phyloP scores from a whole-genome alignment of 2,797 vertebrate genomes.

The Enteromius argenteus region DNA sequence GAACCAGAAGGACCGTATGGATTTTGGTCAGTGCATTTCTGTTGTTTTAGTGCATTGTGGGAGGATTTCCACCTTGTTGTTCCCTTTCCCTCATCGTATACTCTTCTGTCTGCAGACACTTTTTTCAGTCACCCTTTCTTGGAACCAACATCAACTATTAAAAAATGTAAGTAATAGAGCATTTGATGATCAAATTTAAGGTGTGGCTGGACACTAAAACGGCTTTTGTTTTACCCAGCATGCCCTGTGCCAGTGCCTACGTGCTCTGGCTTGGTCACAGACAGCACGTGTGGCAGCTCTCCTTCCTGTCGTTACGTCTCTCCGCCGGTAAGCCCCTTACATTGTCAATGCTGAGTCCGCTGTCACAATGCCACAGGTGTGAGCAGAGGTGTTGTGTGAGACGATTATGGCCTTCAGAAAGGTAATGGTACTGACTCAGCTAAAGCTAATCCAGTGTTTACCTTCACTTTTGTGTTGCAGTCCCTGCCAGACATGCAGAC shows the following conservation, averaged over 20 bases:
- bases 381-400: neutral
- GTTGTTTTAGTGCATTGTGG: neutral
- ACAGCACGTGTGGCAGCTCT: slow-evolving; percentile 90
- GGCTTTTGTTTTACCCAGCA: slow-evolving; percentile 72
- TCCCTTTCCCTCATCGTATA: slow-evolving; percentile 1
- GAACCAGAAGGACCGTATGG: slow-evolving; percentile 97
- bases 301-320: slow-evolving; percentile 92
- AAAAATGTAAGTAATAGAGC: slow-evolving; percentile 88
- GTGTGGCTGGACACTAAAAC: neutral
- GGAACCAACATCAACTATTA: slow-evolving; percentile 86
- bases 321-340: slow-evolving; percentile 86
- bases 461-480: slow-evolving; percentile 68
- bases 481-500: slow-evolving; percentile 97
- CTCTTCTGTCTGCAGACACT: slow-evolving; percentile 76
- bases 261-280: slow-evolving; percentile 81
- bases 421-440: slow-evolving; percentile 36
- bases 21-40: slow-evolving; percentile 87
- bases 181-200: neutral
- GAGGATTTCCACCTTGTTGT: neutral
- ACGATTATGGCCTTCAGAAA: neutral
- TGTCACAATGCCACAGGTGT: slow-evolving; percentile 25
- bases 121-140: slow-evolving; percentile 97
- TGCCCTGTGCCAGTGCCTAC: slow-evolving; percentile 93
- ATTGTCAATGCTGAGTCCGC: neutral
- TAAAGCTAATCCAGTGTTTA: slow-evolving; percentile 41